Percentiles rank a stretch among this genome's conserved stretches.
phyloP scores from a whole-genome alignment of 37 sponge, comb jelly and placozoan genomes.

The Eunapius fragilis region DNA sequence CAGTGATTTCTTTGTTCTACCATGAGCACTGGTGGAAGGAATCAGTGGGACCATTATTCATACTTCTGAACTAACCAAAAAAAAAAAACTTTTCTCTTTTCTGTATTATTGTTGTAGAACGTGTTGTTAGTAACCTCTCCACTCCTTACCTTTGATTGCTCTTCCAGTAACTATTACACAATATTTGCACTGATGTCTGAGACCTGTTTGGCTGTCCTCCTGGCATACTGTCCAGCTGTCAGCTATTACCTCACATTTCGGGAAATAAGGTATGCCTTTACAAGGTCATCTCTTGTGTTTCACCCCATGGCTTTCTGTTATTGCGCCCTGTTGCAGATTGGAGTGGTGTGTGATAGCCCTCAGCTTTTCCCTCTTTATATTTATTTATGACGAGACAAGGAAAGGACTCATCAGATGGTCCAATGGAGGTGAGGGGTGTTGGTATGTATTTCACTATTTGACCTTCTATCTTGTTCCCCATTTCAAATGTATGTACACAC shows the following conservation, averaged over 20 bases:
- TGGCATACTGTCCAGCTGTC: slow-evolving; percentile 90
- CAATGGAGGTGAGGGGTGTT: slow-evolving; percentile 77
- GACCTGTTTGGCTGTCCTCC: slow-evolving; percentile 84
- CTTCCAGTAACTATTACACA: slow-evolving; percentile 78
- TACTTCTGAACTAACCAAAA: no score
- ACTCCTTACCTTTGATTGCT: no score
- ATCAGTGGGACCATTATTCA: no score
- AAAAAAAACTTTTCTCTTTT: no score
- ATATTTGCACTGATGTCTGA: slow-evolving; percentile 89
- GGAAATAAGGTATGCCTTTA: slow-evolving; percentile 65
- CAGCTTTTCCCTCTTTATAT: slow-evolving; percentile 84
- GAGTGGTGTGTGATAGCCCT: slow-evolving; percentile 86
- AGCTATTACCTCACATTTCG: slow-evolving; percentile 55
- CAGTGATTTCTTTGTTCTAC: no score
- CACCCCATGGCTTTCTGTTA: no score
- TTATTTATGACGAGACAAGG: slow-evolving; percentile 90
- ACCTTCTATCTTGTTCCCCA: neutral
- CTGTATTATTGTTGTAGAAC: no score
- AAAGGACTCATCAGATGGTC: slow-evolving; percentile 74
- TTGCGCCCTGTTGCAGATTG: no score
- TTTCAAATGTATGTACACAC: neutral
- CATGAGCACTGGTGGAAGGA: no score
- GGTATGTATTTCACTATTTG: neutral
- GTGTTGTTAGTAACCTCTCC: no score
- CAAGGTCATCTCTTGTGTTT: neutral